Conservation (phyloP, 2,113 vertebrate genomes). For the Cottus gobio region DNA sequence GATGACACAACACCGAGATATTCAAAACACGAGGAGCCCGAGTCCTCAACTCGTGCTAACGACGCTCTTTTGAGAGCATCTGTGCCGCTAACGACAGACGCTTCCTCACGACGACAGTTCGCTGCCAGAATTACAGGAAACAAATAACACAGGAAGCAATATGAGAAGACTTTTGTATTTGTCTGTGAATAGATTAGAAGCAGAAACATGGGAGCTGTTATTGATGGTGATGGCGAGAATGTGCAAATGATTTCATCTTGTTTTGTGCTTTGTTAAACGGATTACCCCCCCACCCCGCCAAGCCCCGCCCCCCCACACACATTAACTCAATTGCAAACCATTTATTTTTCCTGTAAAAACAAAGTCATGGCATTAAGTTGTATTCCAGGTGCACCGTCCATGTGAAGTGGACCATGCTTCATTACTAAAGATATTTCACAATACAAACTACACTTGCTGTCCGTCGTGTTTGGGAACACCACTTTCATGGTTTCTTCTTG, state of each 20-base stretch:
- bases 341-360: neutral
- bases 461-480: neutral
- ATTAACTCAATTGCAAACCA: neutral
- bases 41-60: neutral
- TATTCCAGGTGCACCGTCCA: neutral
- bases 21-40: neutral
- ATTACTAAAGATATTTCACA: neutral
- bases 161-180: neutral
- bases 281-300: neutral
- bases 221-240: neutral
- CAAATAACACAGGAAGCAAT: neutral
- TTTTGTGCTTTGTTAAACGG: neutral
- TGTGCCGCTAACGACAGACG: neutral
- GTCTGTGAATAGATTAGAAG: neutral
- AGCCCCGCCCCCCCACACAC: too few relatives aligned
- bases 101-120: conserved; percentile 15
- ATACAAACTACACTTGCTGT: neutral
- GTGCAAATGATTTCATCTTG: neutral
- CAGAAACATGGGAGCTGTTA: neutral
- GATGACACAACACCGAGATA: neutral
- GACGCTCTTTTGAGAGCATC: neutral
- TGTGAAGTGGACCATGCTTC: neutral
- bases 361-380: neutral
- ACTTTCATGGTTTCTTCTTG: too few relatives aligned
- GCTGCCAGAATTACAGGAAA: neutral